Percentiles rank a stretch among this genome's conserved stretches.
Evolutionary conservation across 64 coral and sea anemone species (phyloP).

Genomic region (Montipora capricornis): DNA sequence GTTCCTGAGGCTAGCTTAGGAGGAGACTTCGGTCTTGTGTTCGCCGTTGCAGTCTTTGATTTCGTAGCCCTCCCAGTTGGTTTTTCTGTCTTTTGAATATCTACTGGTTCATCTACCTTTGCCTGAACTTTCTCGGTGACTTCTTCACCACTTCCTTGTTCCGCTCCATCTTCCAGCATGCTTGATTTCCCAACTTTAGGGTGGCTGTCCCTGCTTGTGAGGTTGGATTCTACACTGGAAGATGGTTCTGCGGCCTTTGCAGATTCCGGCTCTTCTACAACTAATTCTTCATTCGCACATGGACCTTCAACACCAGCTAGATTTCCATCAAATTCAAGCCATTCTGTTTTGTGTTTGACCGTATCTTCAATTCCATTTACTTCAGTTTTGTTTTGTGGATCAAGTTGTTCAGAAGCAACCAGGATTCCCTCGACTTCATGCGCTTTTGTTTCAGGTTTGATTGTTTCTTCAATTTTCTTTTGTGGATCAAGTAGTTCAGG

Average conservation of each 20-base stretch:
- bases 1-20: neutral
- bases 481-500: too few relatives aligned
- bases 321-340: neutral
- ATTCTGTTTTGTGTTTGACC: neutral
- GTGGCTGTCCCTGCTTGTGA: neutral
- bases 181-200: neutral
- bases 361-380: neutral
- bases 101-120: neutral
- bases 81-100: constrained; percentile 1
- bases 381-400: neutral
- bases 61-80: neutral
- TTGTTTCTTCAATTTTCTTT: too few relatives aligned
- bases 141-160: neutral
- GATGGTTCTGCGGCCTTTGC: neutral
- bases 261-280: neutral
- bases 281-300: neutral
- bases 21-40: neutral
- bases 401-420: neutral
- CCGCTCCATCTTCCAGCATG: neutral
- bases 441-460: too few relatives aligned
- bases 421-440: too few relatives aligned
- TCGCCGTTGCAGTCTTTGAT: neutral
- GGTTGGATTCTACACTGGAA: neutral
- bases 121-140: neutral
- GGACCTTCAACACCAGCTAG: neutral